A percentile compares a stretch with the other conserved stretches of the same genome.
These are phyloP conservation scores for Pammene fasciana DNA, from an alignment of 2,888 invertebrate species.

Conservation along the genomic window DNA sequence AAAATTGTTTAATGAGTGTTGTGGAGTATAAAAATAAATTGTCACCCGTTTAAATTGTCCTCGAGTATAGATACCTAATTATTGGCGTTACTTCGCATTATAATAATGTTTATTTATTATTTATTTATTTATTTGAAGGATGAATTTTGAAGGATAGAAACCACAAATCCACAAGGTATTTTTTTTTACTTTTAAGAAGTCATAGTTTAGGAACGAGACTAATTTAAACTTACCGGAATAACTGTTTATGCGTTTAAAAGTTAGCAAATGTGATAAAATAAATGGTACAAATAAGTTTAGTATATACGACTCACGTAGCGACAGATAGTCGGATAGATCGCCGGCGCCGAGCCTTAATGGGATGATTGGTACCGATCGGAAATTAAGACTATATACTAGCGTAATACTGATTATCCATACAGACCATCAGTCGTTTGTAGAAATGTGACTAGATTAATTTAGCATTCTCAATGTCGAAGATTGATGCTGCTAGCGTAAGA, in stretches of 20 bases:
- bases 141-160: too few species aligned
- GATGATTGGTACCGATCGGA: conserved; percentile 65
- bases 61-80: too few species aligned
- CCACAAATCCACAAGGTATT: too few species aligned
- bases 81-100: too few species aligned
- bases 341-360: conserved; percentile 68
- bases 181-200: too few species aligned
- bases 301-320: conserved; percentile 55
- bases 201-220: too few species aligned
- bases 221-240: too few species aligned
- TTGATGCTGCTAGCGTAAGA: background rate
- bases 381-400: conserved; percentile 68
- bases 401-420: conserved; percentile 22
- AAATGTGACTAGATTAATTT: conserved; percentile 10
- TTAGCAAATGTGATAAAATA: conserved; percentile 47
- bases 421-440: conserved; percentile 3
- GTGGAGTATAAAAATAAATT: too few species aligned
- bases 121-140: too few species aligned
- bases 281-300: conserved; percentile 51
- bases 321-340: conserved; percentile 50
- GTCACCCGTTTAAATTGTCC: too few species aligned
- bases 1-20: too few species aligned
- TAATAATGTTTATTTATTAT: too few species aligned
- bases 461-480: background rate
- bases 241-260: background rate